These are phyloP conservation scores for Brachystomella parvula DNA, from an alignment of 1,140 invertebrate genomes.

Conservation along the genomic window DNA sequence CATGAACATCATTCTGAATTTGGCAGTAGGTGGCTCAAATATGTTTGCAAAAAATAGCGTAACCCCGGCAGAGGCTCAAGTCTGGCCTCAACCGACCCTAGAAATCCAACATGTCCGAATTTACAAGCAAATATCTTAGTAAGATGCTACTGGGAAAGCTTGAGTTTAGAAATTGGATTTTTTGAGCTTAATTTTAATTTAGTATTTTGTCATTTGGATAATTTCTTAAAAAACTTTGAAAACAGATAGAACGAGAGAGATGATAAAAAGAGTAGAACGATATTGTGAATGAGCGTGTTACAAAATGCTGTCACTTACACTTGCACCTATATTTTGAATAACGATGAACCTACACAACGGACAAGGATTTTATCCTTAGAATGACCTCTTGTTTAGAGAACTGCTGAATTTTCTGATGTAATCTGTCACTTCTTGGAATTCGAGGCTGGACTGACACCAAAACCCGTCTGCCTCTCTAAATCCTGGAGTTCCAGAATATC, in stretches of 20 bases:
- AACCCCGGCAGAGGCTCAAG: background rate
- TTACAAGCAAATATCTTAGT: background rate
- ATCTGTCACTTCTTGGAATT: background rate
- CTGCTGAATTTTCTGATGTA: too few species aligned
- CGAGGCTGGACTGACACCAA: background rate
- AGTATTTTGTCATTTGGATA: background rate
- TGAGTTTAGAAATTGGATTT: too few species aligned
- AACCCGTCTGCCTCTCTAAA: slow-evolving; percentile 24
- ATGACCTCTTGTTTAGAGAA: too few species aligned
- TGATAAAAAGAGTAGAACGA: background rate
- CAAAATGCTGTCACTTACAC: background rate
- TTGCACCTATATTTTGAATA: too few species aligned
- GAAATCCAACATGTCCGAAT: slow-evolving; percentile 6
- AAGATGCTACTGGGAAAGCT: too few species aligned
- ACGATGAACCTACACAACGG: too few species aligned
- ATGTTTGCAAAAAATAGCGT: background rate
- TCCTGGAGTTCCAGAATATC: slow-evolving; percentile 33
- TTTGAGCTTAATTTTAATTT: background rate
- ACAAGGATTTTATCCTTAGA: too few species aligned
- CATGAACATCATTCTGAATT: slow-evolving; percentile 1
- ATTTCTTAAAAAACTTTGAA: background rate
- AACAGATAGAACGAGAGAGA: background rate
- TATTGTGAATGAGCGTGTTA: background rate
- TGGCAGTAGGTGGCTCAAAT: slow-evolving; percentile 1
- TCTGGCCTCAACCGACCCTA: background rate